phyloP scores from a whole-genome alignment of 35 echinoderm and acorn worm genomes.

The Apostichopus japonicus region DNA sequence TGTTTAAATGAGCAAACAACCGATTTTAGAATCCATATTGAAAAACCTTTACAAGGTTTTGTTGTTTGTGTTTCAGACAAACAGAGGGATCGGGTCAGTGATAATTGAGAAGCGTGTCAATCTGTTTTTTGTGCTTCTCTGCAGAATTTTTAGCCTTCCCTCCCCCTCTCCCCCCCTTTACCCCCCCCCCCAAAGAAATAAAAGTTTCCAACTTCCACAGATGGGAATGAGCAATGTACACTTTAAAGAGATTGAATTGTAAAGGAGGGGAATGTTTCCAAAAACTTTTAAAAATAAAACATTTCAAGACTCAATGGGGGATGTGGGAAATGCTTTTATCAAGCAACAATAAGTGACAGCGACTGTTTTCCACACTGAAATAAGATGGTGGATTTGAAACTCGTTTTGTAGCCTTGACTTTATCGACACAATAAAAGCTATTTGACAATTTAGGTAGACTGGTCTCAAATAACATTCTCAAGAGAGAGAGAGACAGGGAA shows the following conservation, averaged over 20 bases:
- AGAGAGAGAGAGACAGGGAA: neutral
- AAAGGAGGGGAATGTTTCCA: too few species aligned
- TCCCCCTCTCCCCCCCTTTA: too few species aligned
- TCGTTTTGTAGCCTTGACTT: neutral
- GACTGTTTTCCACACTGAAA: neutral
- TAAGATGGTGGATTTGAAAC: neutral
- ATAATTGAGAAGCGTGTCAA: too few species aligned
- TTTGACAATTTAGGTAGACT: neutral
- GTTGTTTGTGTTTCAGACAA: too few species aligned
- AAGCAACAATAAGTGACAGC: too few species aligned
- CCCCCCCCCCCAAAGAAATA: neutral
- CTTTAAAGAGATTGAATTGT: neutral
- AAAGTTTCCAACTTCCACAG: neutral
- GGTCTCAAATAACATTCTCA: neutral
- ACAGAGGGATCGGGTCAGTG: too few species aligned
- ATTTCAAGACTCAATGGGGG: neutral
- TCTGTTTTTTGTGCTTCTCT: too few species aligned
- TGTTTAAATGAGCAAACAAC: too few species aligned
- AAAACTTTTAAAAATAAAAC: neutral
- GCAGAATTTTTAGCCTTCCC: too few species aligned
- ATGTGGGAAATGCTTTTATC: neutral
- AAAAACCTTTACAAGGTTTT: too few species aligned
- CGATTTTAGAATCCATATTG: too few species aligned
- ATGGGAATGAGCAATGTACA: neutral
- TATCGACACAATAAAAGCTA: neutral